Percentiles rank a stretch among this genome's conserved stretches.
phyloP scores from a whole-genome alignment of 35 echinoderm and acorn worm genomes.

The Holothuria glaberrima region DNA sequence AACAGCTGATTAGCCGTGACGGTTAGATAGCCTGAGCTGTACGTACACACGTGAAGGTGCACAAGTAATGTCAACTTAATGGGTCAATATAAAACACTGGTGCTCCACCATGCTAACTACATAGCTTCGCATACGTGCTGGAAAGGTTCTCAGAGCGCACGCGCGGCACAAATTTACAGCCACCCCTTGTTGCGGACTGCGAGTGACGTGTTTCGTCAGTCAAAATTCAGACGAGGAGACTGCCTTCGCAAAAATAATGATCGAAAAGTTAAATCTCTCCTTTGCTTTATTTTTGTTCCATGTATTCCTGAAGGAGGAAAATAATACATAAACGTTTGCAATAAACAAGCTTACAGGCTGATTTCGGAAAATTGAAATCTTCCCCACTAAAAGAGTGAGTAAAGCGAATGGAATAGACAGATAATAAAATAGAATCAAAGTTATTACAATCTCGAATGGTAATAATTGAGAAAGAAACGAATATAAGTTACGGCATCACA shows the following conservation, averaged over 20 bases:
- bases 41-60: neutral
- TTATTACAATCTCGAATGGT: no score
- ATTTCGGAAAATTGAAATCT: no score
- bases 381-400: no score
- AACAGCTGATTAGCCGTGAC: neutral
- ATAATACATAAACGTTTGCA: conserved; percentile 9
- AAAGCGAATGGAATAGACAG: no score
- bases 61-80: conserved; percentile 38
- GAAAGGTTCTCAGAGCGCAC: conserved; percentile 36
- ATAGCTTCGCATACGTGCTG: conserved; percentile 49
- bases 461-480: no score
- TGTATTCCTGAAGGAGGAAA: conserved; percentile 37
- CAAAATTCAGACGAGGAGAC: conserved; percentile 38
- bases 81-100: conserved; percentile 27
- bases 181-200: neutral
- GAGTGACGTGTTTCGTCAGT: conserved; percentile 24
- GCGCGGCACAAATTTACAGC: conserved; percentile 38
- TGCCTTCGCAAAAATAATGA: neutral
- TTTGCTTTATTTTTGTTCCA: neutral
- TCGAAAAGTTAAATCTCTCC: conserved; percentile 19
- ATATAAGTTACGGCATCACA: no score
- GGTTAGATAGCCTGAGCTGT: neutral
- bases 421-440: no score
- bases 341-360: no score
- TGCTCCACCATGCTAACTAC: conserved; percentile 13